phyloP scores from a whole-genome alignment of 2,113 vertebrate species.

The Canis aureus region DNA sequence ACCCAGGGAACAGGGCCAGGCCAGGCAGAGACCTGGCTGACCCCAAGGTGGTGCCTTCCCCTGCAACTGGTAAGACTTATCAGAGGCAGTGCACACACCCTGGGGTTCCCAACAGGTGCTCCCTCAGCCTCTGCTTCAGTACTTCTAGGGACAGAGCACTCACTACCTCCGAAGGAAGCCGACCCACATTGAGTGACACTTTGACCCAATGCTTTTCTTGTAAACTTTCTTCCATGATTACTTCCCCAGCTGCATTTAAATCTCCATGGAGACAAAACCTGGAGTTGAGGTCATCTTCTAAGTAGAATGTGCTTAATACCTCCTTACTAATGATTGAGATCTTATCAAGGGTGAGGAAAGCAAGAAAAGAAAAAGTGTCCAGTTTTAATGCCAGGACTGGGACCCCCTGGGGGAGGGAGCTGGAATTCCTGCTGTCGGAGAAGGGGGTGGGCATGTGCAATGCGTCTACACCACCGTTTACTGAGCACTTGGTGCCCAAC shows the following conservation, averaged over 20 bases:
- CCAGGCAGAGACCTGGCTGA: not conserved
- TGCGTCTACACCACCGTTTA: rapidly evolving
- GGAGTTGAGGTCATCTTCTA: not conserved
- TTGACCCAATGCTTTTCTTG: not conserved
- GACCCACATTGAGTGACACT: not conserved
- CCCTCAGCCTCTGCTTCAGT: not conserved
- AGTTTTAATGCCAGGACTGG: not conserved
- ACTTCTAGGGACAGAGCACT: not conserved
- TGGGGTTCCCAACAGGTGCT: not conserved
- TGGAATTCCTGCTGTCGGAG: not conserved
- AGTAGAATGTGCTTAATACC: not conserved
- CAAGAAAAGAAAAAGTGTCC: not conserved
- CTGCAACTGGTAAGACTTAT: not conserved
- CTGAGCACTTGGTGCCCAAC: not conserved
- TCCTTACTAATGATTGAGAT: not conserved
- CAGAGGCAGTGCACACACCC: not conserved
- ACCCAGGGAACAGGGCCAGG: not conserved
- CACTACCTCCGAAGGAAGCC: not conserved
- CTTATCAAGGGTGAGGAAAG: conserved; percentile 1
- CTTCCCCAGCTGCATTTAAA: not conserved
- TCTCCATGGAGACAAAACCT: not conserved
- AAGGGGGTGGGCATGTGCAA: too few relatives aligned
- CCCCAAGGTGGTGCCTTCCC: not conserved
- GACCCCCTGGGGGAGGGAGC: not conserved
- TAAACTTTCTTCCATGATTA: not conserved